Evolutionary conservation across 1,140 invertebrate genomes (phyloP), one percentile per base, ranked within the genome.

Genomic region (Cryptotermes secundus): DNA sequence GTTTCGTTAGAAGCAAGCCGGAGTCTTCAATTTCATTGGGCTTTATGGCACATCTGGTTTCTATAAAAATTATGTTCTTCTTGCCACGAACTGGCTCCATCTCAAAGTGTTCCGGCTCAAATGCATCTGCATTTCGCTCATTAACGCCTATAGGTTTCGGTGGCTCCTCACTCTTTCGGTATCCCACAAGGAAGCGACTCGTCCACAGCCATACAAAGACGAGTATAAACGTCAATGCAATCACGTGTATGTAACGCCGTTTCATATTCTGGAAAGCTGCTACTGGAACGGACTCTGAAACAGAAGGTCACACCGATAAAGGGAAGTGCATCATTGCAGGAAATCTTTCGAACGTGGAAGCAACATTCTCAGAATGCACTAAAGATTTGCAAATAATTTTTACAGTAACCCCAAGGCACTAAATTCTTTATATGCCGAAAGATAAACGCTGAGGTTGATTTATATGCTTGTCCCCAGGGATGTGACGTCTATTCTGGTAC

Each of bases 1-100:
- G 88, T 0, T 59, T 59, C 19, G 53, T 59, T 59, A 59, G 19
- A 59, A 59, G 53, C 19, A 59, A 26, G 4, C 53, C 53, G 4
- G 53, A 9, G 19, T 26, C 26, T 4, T 26, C 26, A 24, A 59
- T 59, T 59, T 59, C 53, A 26, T 59, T 59, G 7, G 53, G 53
- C 19, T 19, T 3, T 59, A 59, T 59, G 3, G 53, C 6, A 16
- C 53, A 59, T 16, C 4, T 19, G 19, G 53, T 59, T 22, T 59
- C 53, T 19, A 59, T 3, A 26, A 59, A 59, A 26, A 59, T 59
- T 19, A 59, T 59, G 19, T 59, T 59, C 26, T 59, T 59, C 19
- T 26, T 19, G 4, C 53, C 53, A 59, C 53, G 53, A 26, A 59
- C 26, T 10, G 53, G 53, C 19, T 59, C 53, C 53, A 59, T 59